Evolutionary conservation across 1,140 invertebrate genomes (phyloP).

Genomic region (Ceratina japonica): DNA sequence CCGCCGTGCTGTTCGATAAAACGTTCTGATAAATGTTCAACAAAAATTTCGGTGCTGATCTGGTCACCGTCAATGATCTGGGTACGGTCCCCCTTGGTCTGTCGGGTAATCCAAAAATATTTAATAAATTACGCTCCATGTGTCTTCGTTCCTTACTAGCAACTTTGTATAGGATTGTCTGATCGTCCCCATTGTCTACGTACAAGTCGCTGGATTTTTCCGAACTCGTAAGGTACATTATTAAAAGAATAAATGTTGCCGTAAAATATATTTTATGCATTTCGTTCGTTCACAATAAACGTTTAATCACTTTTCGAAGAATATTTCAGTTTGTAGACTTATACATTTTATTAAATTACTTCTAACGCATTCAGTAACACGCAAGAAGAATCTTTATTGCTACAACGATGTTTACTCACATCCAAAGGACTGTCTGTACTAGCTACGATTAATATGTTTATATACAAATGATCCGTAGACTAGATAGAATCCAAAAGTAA

Average conservation of each 20-base stretch:
- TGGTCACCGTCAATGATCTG: conserved; percentile 78
- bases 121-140: conserved; percentile 90
- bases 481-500: neutral
- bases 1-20: conserved; percentile 56
- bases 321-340: neutral
- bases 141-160: conserved; percentile 85
- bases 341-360: neutral
- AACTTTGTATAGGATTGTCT: conserved; percentile 86
- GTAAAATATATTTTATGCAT: conserved; percentile 12
- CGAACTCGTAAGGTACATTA: neutral
- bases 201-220: conserved; percentile 82
- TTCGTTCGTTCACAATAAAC: neutral
- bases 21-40: conserved; percentile 88
- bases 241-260: neutral
- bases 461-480: neutral
- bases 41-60: conserved; percentile 90
- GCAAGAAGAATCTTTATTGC: neutral
- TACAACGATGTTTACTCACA: neutral
- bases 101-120: conserved; percentile 89
- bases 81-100: conserved; percentile 81
- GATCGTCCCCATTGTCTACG: conserved; percentile 89
- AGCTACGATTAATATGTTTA: conserved; percentile 5
- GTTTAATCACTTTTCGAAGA: neutral
- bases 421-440: neutral
- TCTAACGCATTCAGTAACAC: too few species aligned